These are phyloP conservation scores for Drosophila niveifrons DNA, from an alignment of 2,888 invertebrate species.

Conservation along the genomic window DNA sequence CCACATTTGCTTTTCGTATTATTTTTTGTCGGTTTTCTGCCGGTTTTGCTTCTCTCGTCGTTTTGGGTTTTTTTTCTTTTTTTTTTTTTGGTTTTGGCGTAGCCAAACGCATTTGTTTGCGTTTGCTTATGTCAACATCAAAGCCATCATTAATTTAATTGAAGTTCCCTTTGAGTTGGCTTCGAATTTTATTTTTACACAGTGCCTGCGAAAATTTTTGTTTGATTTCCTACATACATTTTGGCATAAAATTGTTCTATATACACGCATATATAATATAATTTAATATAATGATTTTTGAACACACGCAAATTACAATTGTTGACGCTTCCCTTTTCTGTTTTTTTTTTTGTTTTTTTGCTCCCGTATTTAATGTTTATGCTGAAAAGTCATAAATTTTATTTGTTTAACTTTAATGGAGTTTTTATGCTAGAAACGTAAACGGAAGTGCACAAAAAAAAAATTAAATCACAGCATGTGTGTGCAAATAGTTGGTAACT, in stretches of 20 bases:
- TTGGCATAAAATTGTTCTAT: constrained; percentile 12
- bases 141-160: constrained; percentile 74
- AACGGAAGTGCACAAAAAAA: neutral
- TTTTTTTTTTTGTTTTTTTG: constrained; percentile 10
- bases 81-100: constrained; percentile 5
- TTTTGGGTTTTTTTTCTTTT: constrained; percentile 1
- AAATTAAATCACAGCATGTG: neutral
- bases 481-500: neutral
- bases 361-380: constrained; percentile 11
- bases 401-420: neutral
- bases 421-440: neutral
- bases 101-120: constrained; percentile 42
- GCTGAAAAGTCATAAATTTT: constrained; percentile 19
- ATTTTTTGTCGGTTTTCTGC: constrained; percentile 6
- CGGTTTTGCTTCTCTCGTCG: neutral
- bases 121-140: constrained; percentile 53
- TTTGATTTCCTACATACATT: constrained; percentile 34
- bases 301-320: constrained; percentile 2
- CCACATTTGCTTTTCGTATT: constrained; percentile 42
- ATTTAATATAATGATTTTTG: constrained; percentile 18
- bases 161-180: constrained; percentile 41
- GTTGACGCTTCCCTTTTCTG: neutral
- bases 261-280: constrained; percentile 9
- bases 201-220: constrained; percentile 21
- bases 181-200: constrained; percentile 21